Percentiles rank a stretch among this genome's conserved stretches.
Conservation (phyloP, 2,113 vertebrate species). For the Sapayoa aenigma region DNA sequence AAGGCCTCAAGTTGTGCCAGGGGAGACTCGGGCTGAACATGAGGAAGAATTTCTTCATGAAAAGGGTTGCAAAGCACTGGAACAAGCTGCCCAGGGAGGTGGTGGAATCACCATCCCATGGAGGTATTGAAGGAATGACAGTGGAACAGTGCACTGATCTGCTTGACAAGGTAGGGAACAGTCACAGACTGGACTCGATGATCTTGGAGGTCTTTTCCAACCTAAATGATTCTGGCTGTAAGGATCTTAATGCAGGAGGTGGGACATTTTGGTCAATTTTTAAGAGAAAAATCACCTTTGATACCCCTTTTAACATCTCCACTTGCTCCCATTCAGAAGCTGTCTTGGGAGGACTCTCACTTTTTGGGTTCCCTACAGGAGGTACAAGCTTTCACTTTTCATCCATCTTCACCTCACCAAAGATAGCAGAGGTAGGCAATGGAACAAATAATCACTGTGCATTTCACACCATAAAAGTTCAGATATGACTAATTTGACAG, state of each 20-base stretch:
- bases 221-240: background rate
- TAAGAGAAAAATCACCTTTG: background rate
- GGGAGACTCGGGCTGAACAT: too few relatives aligned
- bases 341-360: background rate
- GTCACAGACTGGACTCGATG: background rate
- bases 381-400: background rate
- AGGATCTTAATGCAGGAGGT: background rate
- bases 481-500: background rate
- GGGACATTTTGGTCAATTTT: background rate
- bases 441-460: background rate
- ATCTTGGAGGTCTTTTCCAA: background rate
- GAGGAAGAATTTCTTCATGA: background rate
- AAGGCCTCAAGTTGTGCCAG: accelerated
- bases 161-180: background rate
- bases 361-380: background rate
- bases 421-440: background rate
- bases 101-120: background rate
- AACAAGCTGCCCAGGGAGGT: background rate
- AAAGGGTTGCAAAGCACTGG: background rate
- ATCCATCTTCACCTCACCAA: background rate
- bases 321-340: background rate
- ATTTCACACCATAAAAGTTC: background rate
- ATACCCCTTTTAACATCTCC: background rate
- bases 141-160: background rate
- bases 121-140: background rate